These are phyloP conservation scores for Harpagoxenus sublaevis DNA, from an alignment of 2,888 invertebrate species.

Conservation along the genomic window DNA sequence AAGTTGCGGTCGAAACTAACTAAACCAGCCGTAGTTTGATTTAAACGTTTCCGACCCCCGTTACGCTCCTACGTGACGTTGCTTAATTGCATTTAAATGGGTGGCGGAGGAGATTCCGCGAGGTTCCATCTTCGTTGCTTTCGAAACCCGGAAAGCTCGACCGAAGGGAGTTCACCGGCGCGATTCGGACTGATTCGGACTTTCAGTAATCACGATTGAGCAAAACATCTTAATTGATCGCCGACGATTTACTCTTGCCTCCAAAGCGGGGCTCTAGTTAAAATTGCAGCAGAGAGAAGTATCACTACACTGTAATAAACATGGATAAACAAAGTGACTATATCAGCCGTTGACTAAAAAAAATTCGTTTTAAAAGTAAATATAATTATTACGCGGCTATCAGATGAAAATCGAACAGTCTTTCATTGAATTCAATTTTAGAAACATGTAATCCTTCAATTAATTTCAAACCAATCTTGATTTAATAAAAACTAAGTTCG, in stretches of 20 bases:
- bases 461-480: background rate
- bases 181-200: conserved; percentile 66
- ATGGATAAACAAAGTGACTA: background rate
- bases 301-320: conserved; percentile 30
- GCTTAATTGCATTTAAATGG: conserved; percentile 82
- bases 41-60: conserved; percentile 80
- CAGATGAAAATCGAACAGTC: background rate
- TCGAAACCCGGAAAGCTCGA: conserved; percentile 55
- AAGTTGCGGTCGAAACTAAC: conserved; percentile 84
- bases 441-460: background rate
- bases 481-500: background rate
- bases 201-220: conserved; percentile 73
- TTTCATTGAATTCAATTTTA: background rate
- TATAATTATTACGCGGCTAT: background rate
- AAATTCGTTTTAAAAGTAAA: background rate
- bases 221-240: conserved; percentile 72
- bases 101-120: conserved; percentile 62
- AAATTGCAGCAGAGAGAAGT: conserved; percentile 16
- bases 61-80: conserved; percentile 81
- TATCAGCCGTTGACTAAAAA: background rate
- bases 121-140: conserved; percentile 64
- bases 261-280: background rate
- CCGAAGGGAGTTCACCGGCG: conserved; percentile 52
- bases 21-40: conserved; percentile 83
- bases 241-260: conserved; percentile 42